Evolutionary conservation across 2,888 invertebrate species (phyloP), one percentile per base, ranked within the genome.

Genomic region (Dichetophora obliterata): DNA sequence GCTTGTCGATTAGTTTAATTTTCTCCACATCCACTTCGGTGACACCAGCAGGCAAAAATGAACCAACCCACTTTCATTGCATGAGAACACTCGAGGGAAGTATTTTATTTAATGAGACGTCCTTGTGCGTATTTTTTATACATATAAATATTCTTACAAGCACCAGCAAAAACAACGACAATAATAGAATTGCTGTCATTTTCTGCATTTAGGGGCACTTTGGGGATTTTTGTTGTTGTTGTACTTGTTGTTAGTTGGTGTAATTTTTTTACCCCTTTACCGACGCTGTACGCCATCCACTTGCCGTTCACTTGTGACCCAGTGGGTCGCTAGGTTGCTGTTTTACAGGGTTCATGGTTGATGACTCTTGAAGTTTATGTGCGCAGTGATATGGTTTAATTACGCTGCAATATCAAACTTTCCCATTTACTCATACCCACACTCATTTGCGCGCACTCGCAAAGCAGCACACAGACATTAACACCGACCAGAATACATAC

Each of bases 81-180:
- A 83, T 82, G 84, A 83, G 84, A 86, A n/a, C 84, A 84, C 86
- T 85, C 85, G 78, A 81, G 86, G 84, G 86, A 83, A 84, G 86
- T 86, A 85, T 86, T 86, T 85, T 85, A 85, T 86, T 86, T 86
- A 85, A 86, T 85, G 85, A 82, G 84, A 85, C 83, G 80, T 84
- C 79, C 22, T 22, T 66, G 57, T 19, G 57, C 14, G 63, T 24
- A 27, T 27, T 52, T 70, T 73, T 22, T 50, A 50, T 73, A 34
- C 50, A 48, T 73, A 34, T 19, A 59, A 59, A 71, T 43, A 71
- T 57, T 19, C 73, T 63, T 73, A 34, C 9, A 50, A 70, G 43
- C 71, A 77, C 74, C 81, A 83, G 82, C 83, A 81, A 72, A 37
- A 72, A 71, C 57, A 84, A 83, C 83, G 83, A 84, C 82, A 83